Conservation (phyloP, 2,113 vertebrate species). For the Cyprinus carpio region DNA sequence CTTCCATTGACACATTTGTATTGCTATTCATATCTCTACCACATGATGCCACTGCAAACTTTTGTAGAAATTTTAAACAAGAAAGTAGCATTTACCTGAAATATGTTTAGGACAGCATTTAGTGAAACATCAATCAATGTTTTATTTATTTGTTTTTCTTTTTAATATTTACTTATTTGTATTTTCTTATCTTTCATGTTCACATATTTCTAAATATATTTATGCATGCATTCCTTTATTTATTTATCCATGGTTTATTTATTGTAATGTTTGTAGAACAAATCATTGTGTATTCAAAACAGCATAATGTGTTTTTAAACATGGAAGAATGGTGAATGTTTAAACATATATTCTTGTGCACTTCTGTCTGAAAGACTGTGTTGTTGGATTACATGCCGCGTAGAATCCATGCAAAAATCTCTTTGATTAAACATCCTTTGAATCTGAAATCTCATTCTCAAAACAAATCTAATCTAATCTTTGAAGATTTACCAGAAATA, state of each 20-base stretch:
- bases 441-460: background rate
- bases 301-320: too few relatives aligned
- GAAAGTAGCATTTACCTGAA: too few relatives aligned
- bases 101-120: background rate
- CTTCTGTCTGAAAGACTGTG: background rate
- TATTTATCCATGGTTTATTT: background rate
- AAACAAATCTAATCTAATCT: background rate
- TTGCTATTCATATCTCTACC: too few relatives aligned
- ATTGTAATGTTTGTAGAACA: too few relatives aligned
- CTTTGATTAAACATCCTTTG: background rate
- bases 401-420: background rate
- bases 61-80: too few relatives aligned
- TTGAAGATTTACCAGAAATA: background rate
- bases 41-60: too few relatives aligned
- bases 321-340: background rate
- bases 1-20: background rate
- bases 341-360: background rate
- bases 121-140: background rate
- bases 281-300: background rate
- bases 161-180: too few relatives aligned
- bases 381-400: background rate
- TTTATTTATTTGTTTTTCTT: background rate
- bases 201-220: background rate
- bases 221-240: background rate
- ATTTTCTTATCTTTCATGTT: background rate